phyloP scores from a whole-genome alignment of 2,888 invertebrate species.

The Microctonus brassicae region DNA sequence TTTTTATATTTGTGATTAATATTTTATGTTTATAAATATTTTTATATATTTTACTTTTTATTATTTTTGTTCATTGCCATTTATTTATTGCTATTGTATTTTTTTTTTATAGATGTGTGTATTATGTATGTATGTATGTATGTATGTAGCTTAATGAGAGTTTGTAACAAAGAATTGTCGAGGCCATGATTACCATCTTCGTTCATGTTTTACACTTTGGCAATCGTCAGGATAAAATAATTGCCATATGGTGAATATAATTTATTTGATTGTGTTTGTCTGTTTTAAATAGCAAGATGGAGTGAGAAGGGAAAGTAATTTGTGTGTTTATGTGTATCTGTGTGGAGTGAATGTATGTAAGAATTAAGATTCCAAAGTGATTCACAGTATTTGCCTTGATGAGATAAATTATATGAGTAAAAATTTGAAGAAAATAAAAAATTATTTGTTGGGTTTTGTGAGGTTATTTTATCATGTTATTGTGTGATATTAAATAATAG shows the following conservation, averaged over 20 bases:
- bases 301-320: neutral
- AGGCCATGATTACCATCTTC: constrained; percentile 23
- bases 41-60: constrained; percentile 6
- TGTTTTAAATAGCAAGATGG: neutral
- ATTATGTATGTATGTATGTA: too few species aligned
- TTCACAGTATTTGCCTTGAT: neutral
- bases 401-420: neutral
- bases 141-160: constrained; percentile 18
- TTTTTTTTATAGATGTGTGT: neutral
- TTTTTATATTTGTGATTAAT: neutral
- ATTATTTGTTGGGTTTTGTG: too few species aligned
- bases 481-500: too few species aligned
- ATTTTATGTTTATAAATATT: neutral
- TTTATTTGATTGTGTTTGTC: neutral
- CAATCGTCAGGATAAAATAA: constrained; percentile 2
- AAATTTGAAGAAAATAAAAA: neutral
- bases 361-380: neutral
- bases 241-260: neutral
- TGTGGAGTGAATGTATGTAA: neutral
- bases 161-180: constrained; percentile 21
- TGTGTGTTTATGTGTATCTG: neutral
- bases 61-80: constrained; percentile 24
- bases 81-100: too few species aligned
- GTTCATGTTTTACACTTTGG: constrained; percentile 12
- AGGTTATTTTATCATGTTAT: too few species aligned